phyloP scores from a whole-genome alignment of 64 coral and sea anemone species.

The Orbicella faveolata region DNA sequence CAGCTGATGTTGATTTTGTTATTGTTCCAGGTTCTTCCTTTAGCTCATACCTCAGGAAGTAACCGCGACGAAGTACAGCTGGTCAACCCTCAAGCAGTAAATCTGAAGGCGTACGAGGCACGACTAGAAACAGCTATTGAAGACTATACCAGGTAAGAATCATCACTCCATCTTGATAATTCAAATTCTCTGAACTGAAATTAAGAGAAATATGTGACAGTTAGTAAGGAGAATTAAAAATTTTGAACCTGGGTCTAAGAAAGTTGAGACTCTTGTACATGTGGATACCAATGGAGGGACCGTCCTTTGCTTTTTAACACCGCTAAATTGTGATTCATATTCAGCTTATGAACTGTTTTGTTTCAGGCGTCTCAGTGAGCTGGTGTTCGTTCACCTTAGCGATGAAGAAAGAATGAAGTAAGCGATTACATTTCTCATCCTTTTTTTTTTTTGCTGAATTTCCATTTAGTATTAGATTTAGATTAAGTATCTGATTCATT shows the following conservation, averaged over 20 bases:
- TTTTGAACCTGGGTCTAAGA: background rate
- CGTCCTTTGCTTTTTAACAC: background rate
- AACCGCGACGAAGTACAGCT: conserved; percentile 83
- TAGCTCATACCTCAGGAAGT: conserved; percentile 86
- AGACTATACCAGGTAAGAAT: conserved; percentile 61
- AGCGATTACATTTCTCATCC: background rate
- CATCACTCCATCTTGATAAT: too few relatives aligned
- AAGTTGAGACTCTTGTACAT: too few relatives aligned
- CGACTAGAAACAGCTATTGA: conserved; percentile 66
- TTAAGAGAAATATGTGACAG: background rate
- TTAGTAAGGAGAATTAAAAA: background rate
- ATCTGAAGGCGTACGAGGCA: conserved; percentile 84
- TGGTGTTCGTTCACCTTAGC: conserved; percentile 70
- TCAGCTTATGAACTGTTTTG: background rate
- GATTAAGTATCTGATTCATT: background rate
- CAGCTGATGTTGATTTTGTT: background rate
- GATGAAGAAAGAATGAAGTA: conserved; percentile 85
- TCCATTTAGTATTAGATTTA: background rate
- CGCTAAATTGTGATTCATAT: background rate
- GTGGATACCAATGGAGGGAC: background rate
- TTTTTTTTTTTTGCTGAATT: background rate
- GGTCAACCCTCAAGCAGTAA: conserved; percentile 84
- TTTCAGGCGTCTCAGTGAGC: conserved; percentile 72
- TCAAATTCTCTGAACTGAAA: too few relatives aligned
- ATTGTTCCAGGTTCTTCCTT: conserved; percentile 66